Evolutionary conservation across 2,797 vertebrate genomes (phyloP).

Genomic region (Borostomias antarcticus): DNA sequence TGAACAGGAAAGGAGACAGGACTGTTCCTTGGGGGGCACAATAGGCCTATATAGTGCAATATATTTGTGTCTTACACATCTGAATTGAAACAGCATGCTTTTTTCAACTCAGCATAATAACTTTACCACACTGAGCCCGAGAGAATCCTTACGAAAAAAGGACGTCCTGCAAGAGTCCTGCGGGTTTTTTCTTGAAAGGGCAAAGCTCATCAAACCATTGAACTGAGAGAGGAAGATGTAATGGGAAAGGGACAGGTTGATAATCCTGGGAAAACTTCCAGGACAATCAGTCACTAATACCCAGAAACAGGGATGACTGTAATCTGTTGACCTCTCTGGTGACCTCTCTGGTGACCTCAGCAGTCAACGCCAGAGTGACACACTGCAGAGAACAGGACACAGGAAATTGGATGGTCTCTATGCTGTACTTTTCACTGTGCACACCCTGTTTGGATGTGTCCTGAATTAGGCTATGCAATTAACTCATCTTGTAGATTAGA

Average conservation of each 20-base stretch:
- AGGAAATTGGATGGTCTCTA: constrained; percentile 20
- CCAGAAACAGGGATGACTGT: constrained; percentile 27
- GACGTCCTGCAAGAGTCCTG: too few species aligned
- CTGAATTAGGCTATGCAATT: background rate
- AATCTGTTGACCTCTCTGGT: constrained; percentile 49
- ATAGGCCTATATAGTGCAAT: too few species aligned
- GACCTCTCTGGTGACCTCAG: constrained; percentile 28
- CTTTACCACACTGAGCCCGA: too few species aligned
- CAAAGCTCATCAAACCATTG: too few species aligned
- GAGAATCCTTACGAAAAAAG: too few species aligned
- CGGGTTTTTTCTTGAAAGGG: too few species aligned
- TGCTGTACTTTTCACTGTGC: background rate
- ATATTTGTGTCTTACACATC: too few species aligned
- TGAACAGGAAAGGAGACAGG: too few species aligned
- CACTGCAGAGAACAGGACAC: constrained; percentile 30
- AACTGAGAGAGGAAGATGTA: too few species aligned
- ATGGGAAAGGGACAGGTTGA: constrained; percentile 8
- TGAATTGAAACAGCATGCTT: too few species aligned
- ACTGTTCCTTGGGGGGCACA: too few species aligned
- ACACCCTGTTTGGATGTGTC: background rate
- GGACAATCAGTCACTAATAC: constrained; percentile 24
- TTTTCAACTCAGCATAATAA: too few species aligned
- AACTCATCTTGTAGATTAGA: background rate
- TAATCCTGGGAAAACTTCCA: constrained; percentile 23
- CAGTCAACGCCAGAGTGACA: constrained; percentile 26